Percentiles rank a stretch among this genome's conserved stretches.
Conservation (phyloP, 2,113 vertebrate genomes). For the Redunca redunca region DNA sequence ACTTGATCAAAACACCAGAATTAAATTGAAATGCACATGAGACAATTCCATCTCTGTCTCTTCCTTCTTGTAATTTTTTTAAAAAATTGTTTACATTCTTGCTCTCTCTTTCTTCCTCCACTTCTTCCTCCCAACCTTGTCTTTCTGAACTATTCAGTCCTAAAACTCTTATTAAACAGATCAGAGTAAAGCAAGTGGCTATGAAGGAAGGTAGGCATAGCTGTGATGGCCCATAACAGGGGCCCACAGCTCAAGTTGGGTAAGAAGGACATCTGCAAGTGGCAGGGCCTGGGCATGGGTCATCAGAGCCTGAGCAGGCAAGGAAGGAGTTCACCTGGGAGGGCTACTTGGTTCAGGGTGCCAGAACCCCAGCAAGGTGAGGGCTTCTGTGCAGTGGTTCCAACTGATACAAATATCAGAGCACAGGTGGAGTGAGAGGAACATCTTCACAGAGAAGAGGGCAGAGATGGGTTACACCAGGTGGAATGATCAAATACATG, state of each 20-base stretch:
- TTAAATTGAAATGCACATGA: background rate
- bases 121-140: background rate
- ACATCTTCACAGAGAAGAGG: background rate
- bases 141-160: background rate
- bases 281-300: background rate
- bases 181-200: background rate
- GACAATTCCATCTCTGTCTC: background rate
- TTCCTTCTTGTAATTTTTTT: background rate
- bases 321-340: background rate
- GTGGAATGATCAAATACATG: background rate
- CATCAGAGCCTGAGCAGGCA: background rate
- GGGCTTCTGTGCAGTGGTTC: background rate
- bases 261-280: background rate
- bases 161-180: background rate
- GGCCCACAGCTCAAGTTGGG: background rate
- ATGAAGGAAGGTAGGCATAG: too few species aligned
- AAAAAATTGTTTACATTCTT: background rate
- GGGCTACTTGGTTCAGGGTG: background rate
- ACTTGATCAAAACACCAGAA: background rate
- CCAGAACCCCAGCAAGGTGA: background rate
- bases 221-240: background rate
- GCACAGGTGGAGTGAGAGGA: background rate
- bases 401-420: background rate
- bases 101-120: background rate
- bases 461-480: background rate